Conservation (phyloP, 1,140 invertebrate genomes). For the Himalopsyche phryganea region DNA sequence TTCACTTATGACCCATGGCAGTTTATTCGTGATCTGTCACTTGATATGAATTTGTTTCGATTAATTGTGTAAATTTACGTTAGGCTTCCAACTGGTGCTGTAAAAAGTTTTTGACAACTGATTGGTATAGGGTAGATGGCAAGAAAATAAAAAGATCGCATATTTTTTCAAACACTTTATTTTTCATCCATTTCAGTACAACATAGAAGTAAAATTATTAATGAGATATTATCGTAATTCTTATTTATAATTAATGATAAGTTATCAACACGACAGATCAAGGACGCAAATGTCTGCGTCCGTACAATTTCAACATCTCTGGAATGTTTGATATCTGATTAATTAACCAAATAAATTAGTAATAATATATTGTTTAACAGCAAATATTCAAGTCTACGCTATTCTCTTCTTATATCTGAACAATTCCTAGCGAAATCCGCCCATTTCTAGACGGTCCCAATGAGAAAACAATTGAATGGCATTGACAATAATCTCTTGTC, state of each 20-base stretch:
- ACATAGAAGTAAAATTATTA: conserved; percentile 36
- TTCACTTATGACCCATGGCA: too few species aligned
- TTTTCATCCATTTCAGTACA: conserved; percentile 36
- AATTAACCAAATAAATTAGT: conserved; percentile 19
- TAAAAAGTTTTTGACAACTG: too few species aligned
- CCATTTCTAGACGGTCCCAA: background rate
- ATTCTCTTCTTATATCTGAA: conserved; percentile 19
- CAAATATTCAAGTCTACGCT: conserved; percentile 22
- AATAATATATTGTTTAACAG: conserved; percentile 29
- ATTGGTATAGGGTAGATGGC: background rate
- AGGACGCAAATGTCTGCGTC: conserved; percentile 12
- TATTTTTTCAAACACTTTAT: conserved; percentile 36
- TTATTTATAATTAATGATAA: conserved; percentile 35
- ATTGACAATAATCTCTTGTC: too few species aligned
- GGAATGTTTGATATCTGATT: conserved; percentile 24
- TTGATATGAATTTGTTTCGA: too few species aligned
- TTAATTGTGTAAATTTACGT: too few species aligned
- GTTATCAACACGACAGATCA: conserved; percentile 25
- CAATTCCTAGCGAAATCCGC: conserved; percentile 25
- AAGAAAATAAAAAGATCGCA: conserved; percentile 1
- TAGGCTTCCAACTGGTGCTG: too few species aligned
- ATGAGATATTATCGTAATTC: conserved; percentile 33
- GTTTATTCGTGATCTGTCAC: too few species aligned
- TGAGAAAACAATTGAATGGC: too few species aligned
- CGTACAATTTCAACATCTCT: conserved; percentile 22